Base-by-base conservation (phyloP, 2,888 invertebrate genomes). In the Melanargia galathea region DNA sequence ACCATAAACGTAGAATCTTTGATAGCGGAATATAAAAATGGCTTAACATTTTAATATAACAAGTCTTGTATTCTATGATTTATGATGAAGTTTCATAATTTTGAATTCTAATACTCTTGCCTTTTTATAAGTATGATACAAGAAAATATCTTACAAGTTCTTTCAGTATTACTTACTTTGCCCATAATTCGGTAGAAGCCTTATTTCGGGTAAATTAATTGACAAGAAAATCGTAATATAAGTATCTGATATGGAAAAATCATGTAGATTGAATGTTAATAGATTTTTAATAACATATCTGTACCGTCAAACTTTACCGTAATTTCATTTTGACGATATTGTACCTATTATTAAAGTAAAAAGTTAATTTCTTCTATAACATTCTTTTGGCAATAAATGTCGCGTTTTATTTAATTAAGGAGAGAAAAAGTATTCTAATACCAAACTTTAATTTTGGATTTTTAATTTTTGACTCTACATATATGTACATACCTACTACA, bases 11-110 rank as follows among this genome's bases (percentile, higher is more conserved):
- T 13, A 38, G 13, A 38, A 18, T 18, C 18, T 48, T 5, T n/a
- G 22, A 24, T 33, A n/a, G n/a, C 24, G 40, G 24, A 43, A 55
- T n/a, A 13, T 40, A 43, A 55, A 55, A 40, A 26, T 43, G 16
- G 16, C 56, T 30, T 45, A n/a, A 45, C 26, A 45, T 45, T 40
- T 40, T 55, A 24, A 43, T 45, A 26, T 30, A 30, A 33, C 43
- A 30, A 57, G 30, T 20, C 33, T 46, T 57, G 46, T n/a, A 10
- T 35, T 58, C 6, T 46, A 24, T 56, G 40, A 56, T 56, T 62
- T 62, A 62, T 56, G 35, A 35, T 26, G 40, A 56, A 45, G 26
- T 56, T 62, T 40, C 24, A 56, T 55, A 51, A 56, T 49, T 49
- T 22, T n/a, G n/a, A 40, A 40, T 46, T 46, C 11, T 22, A 22